Evolutionary conservation across 2,113 vertebrate species (phyloP), one percentile per base, ranked within the genome.

Genomic region (Aspidoscelis tigris): DNA sequence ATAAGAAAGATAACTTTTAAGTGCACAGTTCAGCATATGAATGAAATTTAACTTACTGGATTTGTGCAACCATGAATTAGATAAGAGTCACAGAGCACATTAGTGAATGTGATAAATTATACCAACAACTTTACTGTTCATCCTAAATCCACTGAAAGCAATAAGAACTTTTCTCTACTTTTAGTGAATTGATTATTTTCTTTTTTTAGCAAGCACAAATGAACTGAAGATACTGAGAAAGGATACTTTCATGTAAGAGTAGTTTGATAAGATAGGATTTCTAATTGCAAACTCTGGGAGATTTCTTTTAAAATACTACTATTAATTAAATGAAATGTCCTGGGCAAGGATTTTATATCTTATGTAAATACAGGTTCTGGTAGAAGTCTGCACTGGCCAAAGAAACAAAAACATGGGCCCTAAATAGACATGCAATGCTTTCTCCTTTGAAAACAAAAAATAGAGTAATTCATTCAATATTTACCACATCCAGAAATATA

Each of bases 21-120:
- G 5, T 79, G 41, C 20, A 61, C 18, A 61, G 39, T 64, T 78
- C 76, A 64, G 76, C 58, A 50, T n/a, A 69, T 33, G 65, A 55
- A 39, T 58, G 22, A 39, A 18, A 70, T 41, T 33, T 6, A 39
- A 33, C 69, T 70, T 39, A 39, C 22, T n/a, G 69, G 69, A 39
- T 70, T 76, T 76, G 18, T 39, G 50, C 18, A 76, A 18, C 24
- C 53, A 76, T 55, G n/a, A 55, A 61, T 44, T 78, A 44, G 50
- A 58, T 70, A 77, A 77, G 26, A 33, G 50, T 10, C 92, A 76
- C 87, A 92, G 64, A 89, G 90, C 89, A 88, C 86, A 87, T 2
- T 84, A 53, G 44, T 75, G 90, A n/a, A 7, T 8, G 22, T 26
- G 75, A 71, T 91, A 87, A 89, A 90, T 80, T 70, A 75, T 82